phyloP scores from a whole-genome alignment of 2,797 vertebrate genomes.

The Glossophaga mutica region DNA sequence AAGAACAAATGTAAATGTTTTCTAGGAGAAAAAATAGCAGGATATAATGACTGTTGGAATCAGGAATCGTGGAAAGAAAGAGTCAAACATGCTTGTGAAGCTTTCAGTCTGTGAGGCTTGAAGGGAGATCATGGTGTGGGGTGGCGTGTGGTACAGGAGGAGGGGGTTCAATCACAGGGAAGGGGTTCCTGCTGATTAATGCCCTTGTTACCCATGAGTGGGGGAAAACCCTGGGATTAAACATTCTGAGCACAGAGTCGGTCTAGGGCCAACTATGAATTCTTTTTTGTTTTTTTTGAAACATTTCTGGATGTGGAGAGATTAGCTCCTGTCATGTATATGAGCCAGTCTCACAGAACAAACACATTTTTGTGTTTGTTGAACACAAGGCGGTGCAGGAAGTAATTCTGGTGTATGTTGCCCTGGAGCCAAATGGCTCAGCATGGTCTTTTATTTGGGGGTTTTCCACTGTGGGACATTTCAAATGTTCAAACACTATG shows the following conservation, averaged over 20 bases:
- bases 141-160: neutral
- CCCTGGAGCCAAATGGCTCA: conserved; percentile 2
- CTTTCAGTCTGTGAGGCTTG: neutral
- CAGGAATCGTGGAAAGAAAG: neutral
- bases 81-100: neutral
- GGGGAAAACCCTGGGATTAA: neutral
- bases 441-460: conserved; percentile 5
- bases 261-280: neutral
- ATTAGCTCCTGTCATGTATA: conserved; percentile 27
- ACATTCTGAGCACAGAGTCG: neutral
- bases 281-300: conserved; percentile 33
- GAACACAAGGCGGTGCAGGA: conserved; percentile 14
- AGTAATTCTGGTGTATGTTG: neutral
- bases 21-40: neutral
- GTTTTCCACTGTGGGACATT: neutral
- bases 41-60: neutral
- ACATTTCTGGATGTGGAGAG: conserved; percentile 12
- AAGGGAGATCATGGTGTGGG: neutral
- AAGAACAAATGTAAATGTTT: neutral
- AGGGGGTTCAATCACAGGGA: neutral
- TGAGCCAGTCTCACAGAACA: conserved; percentile 5
- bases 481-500: neutral
- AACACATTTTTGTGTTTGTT: conserved; percentile 39
- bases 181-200: neutral
- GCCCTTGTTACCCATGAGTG: neutral